Evolutionary conservation across 2,113 vertebrate species (phyloP).

Genomic region (Papio anubis): DNA sequence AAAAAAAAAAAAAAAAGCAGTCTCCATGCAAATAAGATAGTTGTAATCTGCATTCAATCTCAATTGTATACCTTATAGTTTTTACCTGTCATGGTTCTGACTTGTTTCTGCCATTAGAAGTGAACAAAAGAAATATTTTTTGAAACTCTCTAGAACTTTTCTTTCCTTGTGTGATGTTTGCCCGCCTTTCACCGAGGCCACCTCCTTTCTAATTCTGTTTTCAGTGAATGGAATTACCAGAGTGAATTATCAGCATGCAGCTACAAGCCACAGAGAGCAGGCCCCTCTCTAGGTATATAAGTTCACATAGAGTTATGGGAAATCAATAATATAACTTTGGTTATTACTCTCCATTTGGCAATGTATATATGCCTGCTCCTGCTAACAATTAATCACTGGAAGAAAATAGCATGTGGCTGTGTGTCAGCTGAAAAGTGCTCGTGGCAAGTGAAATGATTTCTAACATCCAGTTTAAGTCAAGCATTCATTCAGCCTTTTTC

Average conservation of each 20-base stretch:
- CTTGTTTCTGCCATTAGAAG: slow-evolving; percentile 43
- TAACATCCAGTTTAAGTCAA: slow-evolving; percentile 67
- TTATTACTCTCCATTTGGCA: slow-evolving; percentile 69
- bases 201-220: neutral
- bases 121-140: slow-evolving; percentile 66
- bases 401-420: slow-evolving; percentile 15
- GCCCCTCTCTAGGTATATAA: neutral
- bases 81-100: slow-evolving; percentile 70
- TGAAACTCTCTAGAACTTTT: slow-evolving; percentile 69
- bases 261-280: slow-evolving; percentile 21
- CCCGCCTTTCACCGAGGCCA: neutral
- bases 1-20: slow-evolving; percentile 39
- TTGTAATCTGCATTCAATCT: slow-evolving; percentile 73
- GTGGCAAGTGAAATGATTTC: slow-evolving; percentile 72
- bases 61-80: slow-evolving; percentile 57
- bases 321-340: slow-evolving; percentile 61
- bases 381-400: slow-evolving; percentile 68
- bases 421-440: slow-evolving; percentile 50
- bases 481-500: slow-evolving; percentile 58
- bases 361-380: slow-evolving; percentile 35
- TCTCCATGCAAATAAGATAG: slow-evolving; percentile 81
- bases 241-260: neutral
- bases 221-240: slow-evolving; percentile 31
- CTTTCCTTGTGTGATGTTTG: slow-evolving; percentile 30
- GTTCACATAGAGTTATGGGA: slow-evolving; percentile 12